A percentile compares a stretch with the other conserved stretches of the same genome.
Conservation (phyloP, 2,113 vertebrate species). For the Nesogale talazaci region DNA sequence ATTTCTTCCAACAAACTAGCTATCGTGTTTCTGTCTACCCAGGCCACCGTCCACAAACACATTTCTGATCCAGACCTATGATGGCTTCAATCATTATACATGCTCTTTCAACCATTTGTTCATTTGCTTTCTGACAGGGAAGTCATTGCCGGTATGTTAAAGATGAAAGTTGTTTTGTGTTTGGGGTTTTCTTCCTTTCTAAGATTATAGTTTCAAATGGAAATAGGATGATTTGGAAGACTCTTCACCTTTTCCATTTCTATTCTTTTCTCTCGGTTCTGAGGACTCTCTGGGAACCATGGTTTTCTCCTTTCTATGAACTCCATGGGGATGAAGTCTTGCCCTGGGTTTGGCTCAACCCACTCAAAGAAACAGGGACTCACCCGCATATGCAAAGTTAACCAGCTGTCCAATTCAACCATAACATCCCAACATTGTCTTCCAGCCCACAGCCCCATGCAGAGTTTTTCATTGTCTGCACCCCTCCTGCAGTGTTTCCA, state of each 20-base stretch:
- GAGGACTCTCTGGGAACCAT: background rate
- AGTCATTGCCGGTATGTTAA: background rate
- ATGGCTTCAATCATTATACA: background rate
- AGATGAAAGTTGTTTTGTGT: background rate
- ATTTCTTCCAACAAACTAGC: slow-evolving; percentile 68
- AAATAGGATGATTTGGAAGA: background rate
- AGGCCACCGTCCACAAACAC: background rate
- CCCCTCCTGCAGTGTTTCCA: slow-evolving; percentile 76
- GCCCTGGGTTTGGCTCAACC: slow-evolving; percentile 46
- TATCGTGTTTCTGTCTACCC: slow-evolving; percentile 16
- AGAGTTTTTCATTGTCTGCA: slow-evolving; percentile 81
- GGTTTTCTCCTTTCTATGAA: background rate
- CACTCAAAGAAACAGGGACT: background rate
- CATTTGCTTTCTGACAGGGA: background rate
- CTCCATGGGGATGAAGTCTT: background rate
- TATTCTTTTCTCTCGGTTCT: slow-evolving; percentile 15
- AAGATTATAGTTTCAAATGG: slow-evolving; percentile 35
- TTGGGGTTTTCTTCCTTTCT: background rate
- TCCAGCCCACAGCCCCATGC: slow-evolving; percentile 72
- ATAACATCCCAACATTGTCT: slow-evolving; percentile 70
- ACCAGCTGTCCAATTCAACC: slow-evolving; percentile 75
- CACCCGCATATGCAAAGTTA: background rate
- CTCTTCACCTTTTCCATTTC: background rate
- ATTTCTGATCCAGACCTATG: slow-evolving; percentile 34
- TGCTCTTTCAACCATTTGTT: background rate